A percentile compares a stretch with the other conserved stretches of the same genome.
These are phyloP conservation scores for Acanthopagrus latus DNA, from an alignment of 2,797 vertebrate species.

Conservation along the genomic window DNA sequence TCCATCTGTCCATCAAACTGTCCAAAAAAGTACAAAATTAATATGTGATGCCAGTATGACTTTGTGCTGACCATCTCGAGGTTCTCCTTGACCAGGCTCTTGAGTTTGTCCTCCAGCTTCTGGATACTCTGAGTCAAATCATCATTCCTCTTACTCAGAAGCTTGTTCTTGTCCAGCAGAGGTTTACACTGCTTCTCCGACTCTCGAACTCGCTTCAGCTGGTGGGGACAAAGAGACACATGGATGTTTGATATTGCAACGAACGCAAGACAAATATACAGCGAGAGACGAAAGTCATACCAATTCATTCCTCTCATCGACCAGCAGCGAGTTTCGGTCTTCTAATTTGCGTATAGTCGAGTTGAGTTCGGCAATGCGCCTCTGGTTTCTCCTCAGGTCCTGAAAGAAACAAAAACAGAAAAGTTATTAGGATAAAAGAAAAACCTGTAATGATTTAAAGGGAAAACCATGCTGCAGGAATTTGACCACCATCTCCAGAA, in stretches of 20 bases:
- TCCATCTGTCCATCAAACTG: not conserved
- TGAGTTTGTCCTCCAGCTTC: constrained; percentile 96
- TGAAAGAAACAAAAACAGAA: constrained; percentile 62
- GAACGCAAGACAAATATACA: not conserved
- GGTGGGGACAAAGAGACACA: not conserved
- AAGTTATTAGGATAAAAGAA: not conserved
- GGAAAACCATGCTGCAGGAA: too few species aligned
- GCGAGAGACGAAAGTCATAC: constrained; percentile 72
- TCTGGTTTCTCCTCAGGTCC: constrained; percentile 97
- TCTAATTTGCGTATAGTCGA: constrained; percentile 95
- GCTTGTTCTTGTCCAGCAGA: constrained; percentile 97
- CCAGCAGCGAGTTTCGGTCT: constrained; percentile 94
- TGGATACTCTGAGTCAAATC: constrained; percentile 95
- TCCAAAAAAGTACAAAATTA: not conserved
- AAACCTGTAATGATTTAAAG: not conserved
- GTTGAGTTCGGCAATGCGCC: constrained; percentile 94
- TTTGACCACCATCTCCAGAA: too few species aligned
- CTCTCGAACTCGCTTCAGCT: constrained; percentile 97
- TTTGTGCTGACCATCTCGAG: constrained; percentile 93
- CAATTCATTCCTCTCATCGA: constrained; percentile 95
- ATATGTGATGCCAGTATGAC: not conserved
- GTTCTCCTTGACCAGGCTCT: constrained; percentile 93
- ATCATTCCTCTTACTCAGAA: constrained; percentile 95
- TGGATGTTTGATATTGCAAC: not conserved
- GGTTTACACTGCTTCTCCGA: constrained; percentile 98